These are phyloP conservation scores for Isaurus tuberculatus DNA, from an alignment of 92 coral and sea anemone genomes.

Conservation along the genomic window DNA sequence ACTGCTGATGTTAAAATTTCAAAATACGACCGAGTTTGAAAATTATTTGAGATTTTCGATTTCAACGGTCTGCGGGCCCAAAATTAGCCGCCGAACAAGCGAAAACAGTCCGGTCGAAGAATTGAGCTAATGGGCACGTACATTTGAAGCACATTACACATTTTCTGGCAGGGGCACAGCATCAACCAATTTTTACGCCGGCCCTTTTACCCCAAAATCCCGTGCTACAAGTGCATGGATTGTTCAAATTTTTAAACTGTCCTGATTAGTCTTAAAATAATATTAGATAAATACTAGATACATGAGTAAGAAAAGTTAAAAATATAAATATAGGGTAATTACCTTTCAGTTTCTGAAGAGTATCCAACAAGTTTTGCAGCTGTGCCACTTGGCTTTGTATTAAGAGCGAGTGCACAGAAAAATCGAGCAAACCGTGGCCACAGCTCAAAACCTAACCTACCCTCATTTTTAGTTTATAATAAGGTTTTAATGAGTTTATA, in stretches of 20 bases:
- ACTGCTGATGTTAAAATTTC: too few relatives aligned
- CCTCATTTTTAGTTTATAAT: too few relatives aligned
- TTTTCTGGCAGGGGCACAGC: conserved; percentile 33
- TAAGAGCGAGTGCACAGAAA: too few relatives aligned
- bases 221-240: conserved; percentile 23
- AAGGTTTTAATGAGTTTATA: too few relatives aligned
- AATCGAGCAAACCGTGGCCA: too few relatives aligned
- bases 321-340: conserved; percentile 25
- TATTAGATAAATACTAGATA: conserved; percentile 22
- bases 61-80: too few relatives aligned
- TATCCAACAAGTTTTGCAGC: conserved; percentile 36
- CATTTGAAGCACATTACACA: conserved; percentile 28
- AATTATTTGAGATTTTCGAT: too few relatives aligned
- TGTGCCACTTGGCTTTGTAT: conserved; percentile 27
- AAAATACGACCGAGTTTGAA: too few relatives aligned
- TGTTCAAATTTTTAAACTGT: conserved; percentile 14
- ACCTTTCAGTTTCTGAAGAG: conserved; percentile 50
- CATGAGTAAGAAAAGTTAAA: conserved; percentile 16
- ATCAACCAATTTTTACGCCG: conserved; percentile 13
- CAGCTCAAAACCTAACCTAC: too few relatives aligned
- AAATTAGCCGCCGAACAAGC: too few relatives aligned
- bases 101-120: too few relatives aligned
- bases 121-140: too few relatives aligned
- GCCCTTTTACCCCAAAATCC: conserved; percentile 28
- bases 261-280: conserved; percentile 22